phyloP scores from a whole-genome alignment of 2,888 invertebrate genomes.

The Drosophila pseudotalamancana region DNA sequence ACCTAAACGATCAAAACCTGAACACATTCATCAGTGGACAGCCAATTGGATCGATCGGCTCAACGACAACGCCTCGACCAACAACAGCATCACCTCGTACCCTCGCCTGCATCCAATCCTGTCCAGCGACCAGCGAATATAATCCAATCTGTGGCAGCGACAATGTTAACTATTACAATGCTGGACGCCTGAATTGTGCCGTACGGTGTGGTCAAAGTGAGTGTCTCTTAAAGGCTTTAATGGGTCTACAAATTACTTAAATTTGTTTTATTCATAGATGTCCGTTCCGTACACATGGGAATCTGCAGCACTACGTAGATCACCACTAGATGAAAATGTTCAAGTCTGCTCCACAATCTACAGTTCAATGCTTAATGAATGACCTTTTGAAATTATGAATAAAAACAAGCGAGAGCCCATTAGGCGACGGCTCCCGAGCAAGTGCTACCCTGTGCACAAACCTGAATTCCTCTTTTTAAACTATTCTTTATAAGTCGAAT shows the following conservation, averaged over 20 bases:
- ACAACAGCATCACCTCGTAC: slow-evolving; percentile 68
- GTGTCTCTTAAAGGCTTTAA: no score
- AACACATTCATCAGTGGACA: slow-evolving; percentile 30
- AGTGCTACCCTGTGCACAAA: slow-evolving; percentile 6
- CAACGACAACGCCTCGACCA: slow-evolving; percentile 46
- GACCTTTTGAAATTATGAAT: slow-evolving; percentile 38
- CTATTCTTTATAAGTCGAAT: no score
- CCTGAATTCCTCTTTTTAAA: background rate
- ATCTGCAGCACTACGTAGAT: slow-evolving; percentile 37
- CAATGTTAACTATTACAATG: slow-evolving; percentile 77
- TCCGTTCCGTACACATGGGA: slow-evolving; percentile 43
- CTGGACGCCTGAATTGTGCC: slow-evolving; percentile 78
- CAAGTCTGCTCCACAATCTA: slow-evolving; percentile 27
- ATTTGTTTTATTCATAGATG: slow-evolving; percentile 25
- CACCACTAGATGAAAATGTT: background rate
- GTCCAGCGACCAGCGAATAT: slow-evolving; percentile 80
- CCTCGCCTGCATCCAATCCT: slow-evolving; percentile 68
- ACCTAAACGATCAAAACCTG: background rate
- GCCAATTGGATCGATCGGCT: slow-evolving; percentile 12
- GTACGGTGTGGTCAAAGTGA: slow-evolving; percentile 79
- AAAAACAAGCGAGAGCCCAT: slow-evolving; percentile 16
- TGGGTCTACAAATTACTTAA: background rate
- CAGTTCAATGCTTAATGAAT: slow-evolving; percentile 42
- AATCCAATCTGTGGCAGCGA: slow-evolving; percentile 84
- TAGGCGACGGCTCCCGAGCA: background rate